Evolutionary conservation across 2,797 vertebrate species (phyloP), one percentile per base, ranked within the genome.

Genomic region (Neolamprologus multifasciatus): DNA sequence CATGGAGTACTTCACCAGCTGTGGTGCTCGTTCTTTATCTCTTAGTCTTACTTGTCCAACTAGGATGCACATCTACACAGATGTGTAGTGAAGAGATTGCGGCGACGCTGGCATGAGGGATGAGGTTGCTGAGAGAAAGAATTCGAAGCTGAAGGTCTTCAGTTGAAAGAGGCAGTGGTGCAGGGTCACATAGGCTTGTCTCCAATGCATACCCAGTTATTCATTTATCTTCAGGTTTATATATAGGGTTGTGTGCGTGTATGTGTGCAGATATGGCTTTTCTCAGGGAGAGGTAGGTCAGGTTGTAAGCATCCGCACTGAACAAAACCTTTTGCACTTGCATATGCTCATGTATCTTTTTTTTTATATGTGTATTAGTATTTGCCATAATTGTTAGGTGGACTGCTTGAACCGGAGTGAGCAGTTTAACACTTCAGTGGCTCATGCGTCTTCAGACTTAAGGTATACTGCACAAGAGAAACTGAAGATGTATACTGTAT

Each of bases 181-280:
- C 88, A 94, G 89, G 92, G 92, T 95, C 93, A 92, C 80, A 33
- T 62, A 87, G 69, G 69, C 74, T 59, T 69, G 64, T 80, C 82
- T 82, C 78, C 78, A 81, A 84, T 87, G 80, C 84, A 83, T 52
- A 71, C 80, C 67, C 82, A 67, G 78, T 43, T 82, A 78, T 88
- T 87, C 64, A 89, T 94, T 91, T 90, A 84, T 89, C 77, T 85
- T 52, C 74, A 48, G 62, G 77, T 88, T 87, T 93, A 84, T 86
- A 85, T 88, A 71, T n/a, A 48, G 6, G 19, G n/a, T 26, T 78
- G 19, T 78, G 40, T 54, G 13, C 14, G 5, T 77, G 26, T 77
- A 26, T 80, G 12, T 38, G 62, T 48, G 43, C 59, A 84, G 59
- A 79, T 89, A 80, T 86, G 87, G 82, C 82, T 89, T 85, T 89